Evolutionary conservation across 2,888 invertebrate genomes (phyloP), one percentile per base, ranked within the genome.

Genomic region (Heteromurus nitidus): DNA sequence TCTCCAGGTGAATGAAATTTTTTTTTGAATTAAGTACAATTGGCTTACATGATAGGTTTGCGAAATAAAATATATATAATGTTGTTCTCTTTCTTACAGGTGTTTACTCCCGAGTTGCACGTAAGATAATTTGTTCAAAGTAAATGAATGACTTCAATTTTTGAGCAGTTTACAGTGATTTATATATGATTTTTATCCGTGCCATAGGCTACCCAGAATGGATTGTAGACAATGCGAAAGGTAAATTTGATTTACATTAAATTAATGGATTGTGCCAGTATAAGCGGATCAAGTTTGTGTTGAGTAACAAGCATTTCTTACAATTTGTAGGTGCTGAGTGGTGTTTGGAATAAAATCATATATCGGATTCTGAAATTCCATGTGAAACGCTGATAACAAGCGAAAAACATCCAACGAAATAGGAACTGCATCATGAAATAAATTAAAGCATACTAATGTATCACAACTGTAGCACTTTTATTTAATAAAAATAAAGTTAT

Each of bases 161-260:
- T n/a, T n/a, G n/a, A n/a, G n/a, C n/a, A n/a, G n/a, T n/a, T n/a
- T n/a, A n/a, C n/a, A n/a, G n/a, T n/a, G n/a, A n/a, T n/a, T n/a
- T n/a, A n/a, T n/a, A 22, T 24, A 55, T 9, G 30, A 13, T 30
- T 7, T 3, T 13, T n/a, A 13, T 62, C 3, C 44, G 7, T 47
- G 42, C 30, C 44, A n/a, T 26, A 77, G 73, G 83, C 1, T 86
- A 84, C 44, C 84, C 85, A 3, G 84, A 85, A 68, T 86, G 84
- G 85, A 85, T 86, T 67, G 75, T 86, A 18, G 74, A 60, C 3
- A 82, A 86, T 69, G 73, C 86, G 9, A 74, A 74, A 30, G 85
- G 84, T 76, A 31, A 3, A n/a, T 28, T 13, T n/a, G n/a, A n/a
- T n/a, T n/a, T n/a, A n/a, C 7, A 31, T 36, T 36, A 36, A 55